These are phyloP conservation scores for Siniperca scherzeri DNA, from an alignment of 2,797 vertebrate genomes.

Conservation along the genomic window DNA sequence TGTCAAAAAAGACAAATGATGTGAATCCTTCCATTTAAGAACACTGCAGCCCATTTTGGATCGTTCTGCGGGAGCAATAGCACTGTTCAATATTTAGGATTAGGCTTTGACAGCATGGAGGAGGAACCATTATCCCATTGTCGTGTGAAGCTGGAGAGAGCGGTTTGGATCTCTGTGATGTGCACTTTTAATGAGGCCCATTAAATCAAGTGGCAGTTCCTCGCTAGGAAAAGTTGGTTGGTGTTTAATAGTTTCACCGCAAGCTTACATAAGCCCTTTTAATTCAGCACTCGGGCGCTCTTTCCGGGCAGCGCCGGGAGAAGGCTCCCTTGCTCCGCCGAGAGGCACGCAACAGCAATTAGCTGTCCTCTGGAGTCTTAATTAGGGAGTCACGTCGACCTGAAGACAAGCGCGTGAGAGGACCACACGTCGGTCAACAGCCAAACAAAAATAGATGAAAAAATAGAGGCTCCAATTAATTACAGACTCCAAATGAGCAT, in stretches of 20 bases:
- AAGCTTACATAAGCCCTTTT: constrained; percentile 87
- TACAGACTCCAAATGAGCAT: constrained; percentile 83
- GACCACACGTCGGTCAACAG: constrained; percentile 86
- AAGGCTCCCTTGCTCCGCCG: constrained; percentile 80
- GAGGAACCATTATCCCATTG: constrained; percentile 78
- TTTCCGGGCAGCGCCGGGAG: constrained; percentile 83
- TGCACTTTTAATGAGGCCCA: constrained; percentile 88
- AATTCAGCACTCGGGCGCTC: constrained; percentile 78
- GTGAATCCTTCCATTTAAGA: constrained; percentile 72
- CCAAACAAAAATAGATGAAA: constrained; percentile 87
- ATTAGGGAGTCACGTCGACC: constrained; percentile 87
- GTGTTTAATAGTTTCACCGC: constrained; percentile 87
- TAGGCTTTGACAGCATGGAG: constrained; percentile 73
- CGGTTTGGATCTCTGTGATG: constrained; percentile 82
- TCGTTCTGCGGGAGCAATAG: constrained; percentile 55
- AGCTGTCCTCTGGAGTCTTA: constrained; percentile 89
- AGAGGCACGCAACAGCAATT: constrained; percentile 88
- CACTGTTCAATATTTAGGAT: constrained; percentile 75
- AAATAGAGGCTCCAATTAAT: constrained; percentile 84
- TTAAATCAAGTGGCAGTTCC: constrained; percentile 88
- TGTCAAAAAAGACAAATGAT: constrained; percentile 80
- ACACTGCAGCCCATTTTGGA: constrained; percentile 58
- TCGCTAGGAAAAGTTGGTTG: constrained; percentile 85
- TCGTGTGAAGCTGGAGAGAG: constrained; percentile 73
- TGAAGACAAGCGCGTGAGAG: constrained; percentile 82